These are phyloP conservation scores for Smittia aterrima DNA, from an alignment of 2,888 invertebrate species.

Conservation along the genomic window DNA sequence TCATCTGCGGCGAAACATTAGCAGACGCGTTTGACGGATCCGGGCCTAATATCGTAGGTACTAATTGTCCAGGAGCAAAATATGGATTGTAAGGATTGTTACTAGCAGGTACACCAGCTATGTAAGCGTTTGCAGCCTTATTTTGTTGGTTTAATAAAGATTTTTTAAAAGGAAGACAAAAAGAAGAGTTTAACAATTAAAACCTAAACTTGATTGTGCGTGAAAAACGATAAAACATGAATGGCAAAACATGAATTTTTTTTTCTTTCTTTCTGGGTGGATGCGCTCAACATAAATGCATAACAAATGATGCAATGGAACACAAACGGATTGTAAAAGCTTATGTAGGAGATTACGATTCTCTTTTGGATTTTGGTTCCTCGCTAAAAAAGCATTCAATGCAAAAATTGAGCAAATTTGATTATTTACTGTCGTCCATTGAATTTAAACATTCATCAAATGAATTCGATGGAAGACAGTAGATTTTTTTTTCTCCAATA, in stretches of 20 bases:
- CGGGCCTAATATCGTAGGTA: constrained; percentile 86
- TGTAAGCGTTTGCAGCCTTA: constrained; percentile 83
- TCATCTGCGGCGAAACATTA: constrained; percentile 72
- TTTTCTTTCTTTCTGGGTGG: too few species aligned
- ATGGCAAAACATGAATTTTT: not conserved
- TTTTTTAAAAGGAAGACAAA: constrained; percentile 47
- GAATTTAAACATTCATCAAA: not conserved
- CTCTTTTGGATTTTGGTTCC: too few species aligned
- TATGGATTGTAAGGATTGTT: constrained; percentile 77
- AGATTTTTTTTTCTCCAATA: too few species aligned
- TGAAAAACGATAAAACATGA: constrained; percentile 3
- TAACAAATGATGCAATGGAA: not conserved
- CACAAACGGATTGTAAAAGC: too few species aligned
- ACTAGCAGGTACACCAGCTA: constrained; percentile 87
- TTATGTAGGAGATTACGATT: too few species aligned
- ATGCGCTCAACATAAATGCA: not conserved
- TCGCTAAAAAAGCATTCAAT: too few species aligned
- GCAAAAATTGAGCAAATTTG: too few species aligned
- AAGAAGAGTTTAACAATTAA: constrained; percentile 8
- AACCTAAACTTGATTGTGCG: constrained; percentile 8
- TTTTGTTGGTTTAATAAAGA: constrained; percentile 47
- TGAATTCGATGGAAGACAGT: not conserved
- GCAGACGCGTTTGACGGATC: constrained; percentile 64
- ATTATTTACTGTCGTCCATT: too few species aligned
- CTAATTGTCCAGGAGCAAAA: constrained; percentile 82